Base-by-base conservation (phyloP, 2,113 vertebrate species). In the Esox niger region DNA sequence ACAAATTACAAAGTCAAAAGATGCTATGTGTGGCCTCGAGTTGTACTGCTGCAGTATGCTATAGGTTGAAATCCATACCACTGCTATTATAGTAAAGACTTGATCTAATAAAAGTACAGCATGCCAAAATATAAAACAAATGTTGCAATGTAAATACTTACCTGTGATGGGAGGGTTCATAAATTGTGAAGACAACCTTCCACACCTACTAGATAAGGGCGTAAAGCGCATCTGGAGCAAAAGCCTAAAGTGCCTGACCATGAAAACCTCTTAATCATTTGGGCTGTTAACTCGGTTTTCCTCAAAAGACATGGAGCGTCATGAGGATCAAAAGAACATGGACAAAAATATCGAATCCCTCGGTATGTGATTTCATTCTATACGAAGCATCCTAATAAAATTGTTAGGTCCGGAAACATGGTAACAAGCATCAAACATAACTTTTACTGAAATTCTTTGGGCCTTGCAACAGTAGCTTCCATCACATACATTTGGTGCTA, bases 231-330 rank as follows among this genome's bases (percentile, higher is more conserved):
- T 66, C 29, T 47, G 57, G 56, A 79, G 31, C 26, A 38, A 27
- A 64, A 61, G 33, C 59, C 55, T 46, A 0, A 64, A 43, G 10
- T 72, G 52, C 67, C 60, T 68, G 65, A 76, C 66, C 72, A 81
- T 74, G 80, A 84, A 76, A 79, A 76, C 70, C 66, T 58, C 5
- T 64, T 27, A 78, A 71, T 59, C 57, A 79, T 46, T 62, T 33
- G 26, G 62, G 32, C 27, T 32, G 1, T 63, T 73, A 46, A 60
- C 17, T 67, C 49, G 23, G 10, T 29, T 38, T 61, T 68, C 55
- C 57, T 61, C 64, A 72, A 66, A 70, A 71, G 74, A 70, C 63
- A 69, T 67, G 46, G 61, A 62, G 46, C 47, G 31, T 77, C 23
- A 2, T n/a, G n/a, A n/a, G 73, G 65, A 65, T 70, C 38, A 64